Evolutionary conservation across 1,140 invertebrate genomes (phyloP).

Genomic region (Drosophila subpulchrella): DNA sequence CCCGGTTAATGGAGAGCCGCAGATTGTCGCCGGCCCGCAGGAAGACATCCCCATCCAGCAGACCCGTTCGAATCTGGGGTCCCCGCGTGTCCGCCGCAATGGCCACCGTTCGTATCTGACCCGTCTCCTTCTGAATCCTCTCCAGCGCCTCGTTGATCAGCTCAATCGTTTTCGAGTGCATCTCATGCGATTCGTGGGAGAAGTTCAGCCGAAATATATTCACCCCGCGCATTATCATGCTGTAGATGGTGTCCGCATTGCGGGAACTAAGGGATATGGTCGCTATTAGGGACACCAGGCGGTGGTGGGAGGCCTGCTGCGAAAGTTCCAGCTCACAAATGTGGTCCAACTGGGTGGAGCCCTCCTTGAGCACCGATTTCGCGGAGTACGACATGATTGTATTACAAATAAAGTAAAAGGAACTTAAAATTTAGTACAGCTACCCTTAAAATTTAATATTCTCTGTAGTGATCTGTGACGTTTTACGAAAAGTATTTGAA

Average conservation of each 20-base stretch:
- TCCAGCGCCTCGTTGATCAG: conserved; percentile 93
- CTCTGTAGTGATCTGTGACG: neutral
- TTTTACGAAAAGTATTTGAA: conserved; percentile 1
- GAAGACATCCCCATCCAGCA: conserved; percentile 93
- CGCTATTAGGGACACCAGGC: conserved; percentile 98
- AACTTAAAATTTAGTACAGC: conserved; percentile 11
- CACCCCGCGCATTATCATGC: conserved; percentile 99
- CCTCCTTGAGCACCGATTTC: conserved; percentile 76
- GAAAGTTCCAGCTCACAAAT: conserved; percentile 95
- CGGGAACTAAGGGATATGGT: conserved; percentile 98
- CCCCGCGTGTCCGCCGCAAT: conserved; percentile 98
- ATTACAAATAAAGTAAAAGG: neutral
- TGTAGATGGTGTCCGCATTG: conserved; percentile 92
- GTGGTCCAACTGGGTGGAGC: conserved; percentile 92
- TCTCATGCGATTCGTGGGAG: conserved; percentile 98
- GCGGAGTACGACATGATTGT: conserved; percentile 40
- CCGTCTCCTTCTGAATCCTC: conserved; percentile 90
- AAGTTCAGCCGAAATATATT: conserved; percentile 98
- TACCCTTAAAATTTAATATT: neutral
- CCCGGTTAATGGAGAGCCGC: conserved; percentile 94
- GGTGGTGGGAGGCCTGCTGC: conserved; percentile 91
- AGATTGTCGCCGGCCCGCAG: conserved; percentile 93
- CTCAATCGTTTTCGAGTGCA: conserved; percentile 94
- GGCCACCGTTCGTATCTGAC: conserved; percentile 84
- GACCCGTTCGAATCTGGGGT: conserved; percentile 97